phyloP scores from a whole-genome alignment of 2,113 vertebrate species.

The Trachemys scripta region DNA sequence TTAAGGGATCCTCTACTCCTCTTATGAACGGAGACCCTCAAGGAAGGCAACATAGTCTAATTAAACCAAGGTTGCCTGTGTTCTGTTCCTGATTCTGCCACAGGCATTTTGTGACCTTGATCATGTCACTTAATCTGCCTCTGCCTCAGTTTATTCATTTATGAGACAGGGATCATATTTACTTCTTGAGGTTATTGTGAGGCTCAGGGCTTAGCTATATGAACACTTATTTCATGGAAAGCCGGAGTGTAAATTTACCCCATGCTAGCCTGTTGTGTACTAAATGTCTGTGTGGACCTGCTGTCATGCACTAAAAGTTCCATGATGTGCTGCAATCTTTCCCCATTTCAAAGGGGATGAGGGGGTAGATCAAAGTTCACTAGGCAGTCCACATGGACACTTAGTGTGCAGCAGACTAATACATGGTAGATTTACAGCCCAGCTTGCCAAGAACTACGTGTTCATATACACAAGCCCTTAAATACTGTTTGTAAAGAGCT shows the following conservation, averaged over 20 bases:
- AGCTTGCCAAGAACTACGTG: no score
- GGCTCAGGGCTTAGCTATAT: background rate
- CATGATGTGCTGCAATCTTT: no score
- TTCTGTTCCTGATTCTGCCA: background rate
- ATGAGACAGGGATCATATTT: conserved; percentile 18
- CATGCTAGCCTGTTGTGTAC: no score
- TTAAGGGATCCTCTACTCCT: background rate
- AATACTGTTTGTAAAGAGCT: conserved; percentile 1
- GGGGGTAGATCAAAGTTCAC: no score
- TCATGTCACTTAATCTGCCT: background rate
- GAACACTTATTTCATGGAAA: no score
- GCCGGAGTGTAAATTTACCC: no score
- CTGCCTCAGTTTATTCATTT: background rate
- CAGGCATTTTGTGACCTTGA: background rate
- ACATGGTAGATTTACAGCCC: no score
- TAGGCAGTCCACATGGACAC: no score
- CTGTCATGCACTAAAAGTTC: no score
- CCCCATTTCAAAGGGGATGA: no score
- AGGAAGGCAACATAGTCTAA: background rate
- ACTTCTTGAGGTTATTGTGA: background rate
- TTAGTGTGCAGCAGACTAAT: no score
- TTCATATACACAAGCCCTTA: background rate
- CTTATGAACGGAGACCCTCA: background rate
- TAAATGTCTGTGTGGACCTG: no score
- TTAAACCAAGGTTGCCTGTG: background rate